These are phyloP conservation scores for Tinea semifulvella DNA, from an alignment of 2,888 invertebrate genomes.

Conservation along the genomic window DNA sequence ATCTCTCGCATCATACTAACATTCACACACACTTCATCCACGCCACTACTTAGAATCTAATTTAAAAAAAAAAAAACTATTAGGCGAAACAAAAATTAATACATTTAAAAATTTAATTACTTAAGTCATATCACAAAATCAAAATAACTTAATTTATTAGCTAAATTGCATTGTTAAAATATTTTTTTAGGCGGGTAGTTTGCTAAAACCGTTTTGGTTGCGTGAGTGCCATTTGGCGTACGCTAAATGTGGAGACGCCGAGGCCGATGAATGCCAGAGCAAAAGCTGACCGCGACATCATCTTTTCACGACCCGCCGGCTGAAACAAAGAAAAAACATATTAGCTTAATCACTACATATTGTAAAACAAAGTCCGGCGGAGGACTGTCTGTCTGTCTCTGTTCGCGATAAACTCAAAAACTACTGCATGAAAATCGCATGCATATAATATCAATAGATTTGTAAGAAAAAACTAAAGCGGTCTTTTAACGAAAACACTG, in stretches of 20 bases:
- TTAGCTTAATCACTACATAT: too few relatives aligned
- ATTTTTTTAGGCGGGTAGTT: neutral
- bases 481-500: too few relatives aligned
- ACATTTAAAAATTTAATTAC: neutral
- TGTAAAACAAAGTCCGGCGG: too few relatives aligned
- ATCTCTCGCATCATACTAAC: neutral
- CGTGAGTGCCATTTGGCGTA: conserved; percentile 67
- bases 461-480: too few relatives aligned
- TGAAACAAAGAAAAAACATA: conserved; percentile 34
- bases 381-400: too few relatives aligned
- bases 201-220: conserved; percentile 50
- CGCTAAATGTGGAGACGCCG: conserved; percentile 69
- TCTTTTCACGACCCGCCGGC: conserved; percentile 63
- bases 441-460: too few relatives aligned
- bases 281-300: conserved; percentile 66
- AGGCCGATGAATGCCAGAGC: conserved; percentile 67
- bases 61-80: conserved; percentile 6
- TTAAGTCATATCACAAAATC: too few relatives aligned
- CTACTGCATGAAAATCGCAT: too few relatives aligned
- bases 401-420: too few relatives aligned
- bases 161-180: neutral
- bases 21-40: neutral
- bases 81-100: conserved; percentile 5
- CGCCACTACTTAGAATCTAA: neutral
- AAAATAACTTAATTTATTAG: neutral